A percentile compares a stretch with the other conserved stretches of the same genome.
These are phyloP conservation scores for Diloba caeruleocephala DNA, from an alignment of 2,888 invertebrate genomes.

Conservation along the genomic window DNA sequence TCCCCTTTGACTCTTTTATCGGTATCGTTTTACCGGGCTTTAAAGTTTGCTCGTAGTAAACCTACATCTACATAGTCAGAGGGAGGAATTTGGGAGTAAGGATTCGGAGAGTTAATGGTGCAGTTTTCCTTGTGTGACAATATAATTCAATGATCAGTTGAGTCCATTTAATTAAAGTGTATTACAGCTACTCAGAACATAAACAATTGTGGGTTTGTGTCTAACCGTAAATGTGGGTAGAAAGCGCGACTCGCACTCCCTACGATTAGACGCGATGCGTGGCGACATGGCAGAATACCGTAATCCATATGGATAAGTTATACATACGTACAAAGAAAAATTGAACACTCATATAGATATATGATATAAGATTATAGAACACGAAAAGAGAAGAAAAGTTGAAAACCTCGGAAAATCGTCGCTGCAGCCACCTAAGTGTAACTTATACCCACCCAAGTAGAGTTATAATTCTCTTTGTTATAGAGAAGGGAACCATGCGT, in stretches of 20 bases:
- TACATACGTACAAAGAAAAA: conserved; percentile 2
- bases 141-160: conserved; percentile 44
- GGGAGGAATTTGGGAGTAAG: conserved; percentile 17
- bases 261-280: conserved; percentile 54
- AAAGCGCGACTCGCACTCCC: conserved; percentile 69
- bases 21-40: conserved; percentile 31
- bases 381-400: conserved; percentile 8
- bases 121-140: conserved; percentile 19
- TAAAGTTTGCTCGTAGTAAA: conserved; percentile 22
- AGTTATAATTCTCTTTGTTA: conserved; percentile 49
- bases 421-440: conserved; percentile 6
- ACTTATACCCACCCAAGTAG: conserved; percentile 25
- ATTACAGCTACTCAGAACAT: conserved; percentile 39
- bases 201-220: conserved; percentile 57
- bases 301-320: conserved; percentile 18
- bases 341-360: too few species aligned
- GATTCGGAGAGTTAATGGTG: conserved; percentile 5
- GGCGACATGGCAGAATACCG: conserved; percentile 33
- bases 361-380: conserved; percentile 6
- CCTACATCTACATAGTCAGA: conserved; percentile 2
- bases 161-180: conserved; percentile 55
- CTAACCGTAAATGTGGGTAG: conserved; percentile 69
- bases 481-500: conserved; percentile 53
- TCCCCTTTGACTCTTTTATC: conserved; percentile 34
- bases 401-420: conserved; percentile 5